Evolutionary conservation across 2,113 vertebrate genomes (phyloP).

Genomic region (Phylloscopus whistleri): DNA sequence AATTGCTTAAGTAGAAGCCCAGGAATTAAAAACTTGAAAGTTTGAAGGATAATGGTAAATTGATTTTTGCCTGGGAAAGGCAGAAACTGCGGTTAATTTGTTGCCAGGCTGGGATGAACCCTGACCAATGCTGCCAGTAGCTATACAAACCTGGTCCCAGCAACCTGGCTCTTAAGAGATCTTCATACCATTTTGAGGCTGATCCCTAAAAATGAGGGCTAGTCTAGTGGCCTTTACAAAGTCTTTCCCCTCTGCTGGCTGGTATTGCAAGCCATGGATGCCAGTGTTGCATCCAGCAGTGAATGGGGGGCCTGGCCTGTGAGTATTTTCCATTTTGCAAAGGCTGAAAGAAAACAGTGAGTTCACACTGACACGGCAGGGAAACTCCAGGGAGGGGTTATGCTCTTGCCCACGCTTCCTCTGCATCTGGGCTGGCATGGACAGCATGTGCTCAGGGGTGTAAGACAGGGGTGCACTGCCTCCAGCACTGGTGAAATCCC

Average conservation of each 20-base stretch:
- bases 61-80: neutral
- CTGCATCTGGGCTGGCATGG: neutral
- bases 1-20: neutral
- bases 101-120: neutral
- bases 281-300: rapidly evolving
- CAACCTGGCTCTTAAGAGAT: rapidly evolving
- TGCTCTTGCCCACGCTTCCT: neutral
- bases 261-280: neutral
- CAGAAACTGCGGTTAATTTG: neutral
- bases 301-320: rapidly evolving
- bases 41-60: neutral
- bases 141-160: neutral
- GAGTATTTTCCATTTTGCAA: rapidly evolving
- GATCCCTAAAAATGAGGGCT: neutral
- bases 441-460: neutral
- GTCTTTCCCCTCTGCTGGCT: neutral
- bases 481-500: neutral
- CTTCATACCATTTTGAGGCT: neutral
- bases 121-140: neutral
- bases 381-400: neutral
- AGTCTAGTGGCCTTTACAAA: neutral
- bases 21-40: neutral
- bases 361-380: neutral
- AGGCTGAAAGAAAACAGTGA: neutral
- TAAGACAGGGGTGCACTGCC: rapidly evolving